Percentiles rank a stretch among this genome's conserved stretches.
Evolutionary conservation across 2,113 vertebrate genomes (phyloP).

Genomic region (Solea senegalensis): DNA sequence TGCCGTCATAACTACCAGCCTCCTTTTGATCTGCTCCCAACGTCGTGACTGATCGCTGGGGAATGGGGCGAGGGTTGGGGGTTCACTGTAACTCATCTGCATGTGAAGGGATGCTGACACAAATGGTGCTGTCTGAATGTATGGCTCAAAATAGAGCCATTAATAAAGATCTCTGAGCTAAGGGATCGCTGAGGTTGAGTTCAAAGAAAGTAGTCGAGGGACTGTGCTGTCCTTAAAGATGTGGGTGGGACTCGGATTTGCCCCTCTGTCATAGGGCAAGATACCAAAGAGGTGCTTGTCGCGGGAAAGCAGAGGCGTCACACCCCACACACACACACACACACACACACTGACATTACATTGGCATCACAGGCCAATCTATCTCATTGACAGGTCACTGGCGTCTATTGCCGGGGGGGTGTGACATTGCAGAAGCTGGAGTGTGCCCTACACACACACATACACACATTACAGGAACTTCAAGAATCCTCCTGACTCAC

Average conservation of each 20-base stretch:
- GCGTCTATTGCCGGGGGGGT: slow-evolving; percentile 77
- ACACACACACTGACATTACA: slow-evolving; percentile 57
- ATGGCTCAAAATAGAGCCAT: slow-evolving; percentile 67
- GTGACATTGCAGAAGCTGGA: slow-evolving; percentile 76
- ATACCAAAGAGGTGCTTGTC: slow-evolving; percentile 37
- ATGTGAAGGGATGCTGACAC: slow-evolving; percentile 31
- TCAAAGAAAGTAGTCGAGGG: slow-evolving; percentile 4
- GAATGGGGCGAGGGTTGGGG: not conserved
- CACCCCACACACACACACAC: slow-evolving; percentile 23
- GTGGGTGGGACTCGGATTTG: not conserved
- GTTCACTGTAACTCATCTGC: slow-evolving; percentile 1
- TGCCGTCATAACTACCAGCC: slow-evolving; percentile 17
- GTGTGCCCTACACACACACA: slow-evolving; percentile 59
- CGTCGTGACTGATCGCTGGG: slow-evolving; percentile 19
- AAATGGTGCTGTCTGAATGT: slow-evolving; percentile 29
- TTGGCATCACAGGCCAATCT: slow-evolving; percentile 68
- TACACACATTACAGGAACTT: slow-evolving; percentile 42
- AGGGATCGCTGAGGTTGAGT: slow-evolving; percentile 33
- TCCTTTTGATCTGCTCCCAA: slow-evolving; percentile 40
- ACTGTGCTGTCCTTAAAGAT: slow-evolving; percentile 1
- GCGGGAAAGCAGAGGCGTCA: slow-evolving; percentile 49
- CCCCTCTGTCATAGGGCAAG: not conserved
- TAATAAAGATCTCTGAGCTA: slow-evolving; percentile 64
- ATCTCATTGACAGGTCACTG: slow-evolving; percentile 79
- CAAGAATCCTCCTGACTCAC: slow-evolving; percentile 59